Evolutionary conservation across 2,113 vertebrate genomes (phyloP).

Genomic region (Saguinus midas): DNA sequence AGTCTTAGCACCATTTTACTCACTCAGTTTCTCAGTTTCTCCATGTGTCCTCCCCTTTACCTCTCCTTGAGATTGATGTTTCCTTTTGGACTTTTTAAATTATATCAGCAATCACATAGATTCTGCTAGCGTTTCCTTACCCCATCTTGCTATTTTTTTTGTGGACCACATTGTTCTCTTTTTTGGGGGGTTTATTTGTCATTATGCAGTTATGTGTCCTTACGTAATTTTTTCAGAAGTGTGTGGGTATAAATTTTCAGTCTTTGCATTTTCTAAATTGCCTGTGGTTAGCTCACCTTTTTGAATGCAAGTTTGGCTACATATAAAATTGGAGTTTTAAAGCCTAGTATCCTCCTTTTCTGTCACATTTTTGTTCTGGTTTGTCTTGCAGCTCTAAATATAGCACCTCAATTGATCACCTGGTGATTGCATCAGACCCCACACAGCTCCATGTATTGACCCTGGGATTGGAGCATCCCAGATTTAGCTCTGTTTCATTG

Average conservation of each 20-base stretch:
- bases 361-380: background rate
- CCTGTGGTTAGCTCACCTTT: background rate
- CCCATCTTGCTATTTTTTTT: background rate
- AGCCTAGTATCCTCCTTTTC: background rate
- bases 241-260: background rate
- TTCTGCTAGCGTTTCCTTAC: background rate
- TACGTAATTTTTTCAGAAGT: background rate
- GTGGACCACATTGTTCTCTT: background rate
- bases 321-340: background rate
- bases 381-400: background rate
- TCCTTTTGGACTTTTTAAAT: background rate
- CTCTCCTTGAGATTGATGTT: background rate
- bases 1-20: background rate
- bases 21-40: background rate
- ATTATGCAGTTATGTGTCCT: background rate
- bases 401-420: background rate
- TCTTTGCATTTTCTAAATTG: background rate
- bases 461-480: background rate
- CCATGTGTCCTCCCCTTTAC: background rate
- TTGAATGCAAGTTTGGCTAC: background rate
- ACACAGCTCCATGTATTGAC: background rate
- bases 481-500: background rate
- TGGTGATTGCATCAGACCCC: background rate
- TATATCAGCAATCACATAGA: background rate
- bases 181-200: background rate